Evolutionary conservation across 1,140 invertebrate genomes (phyloP).

Genomic region (Gerris buenoi): DNA sequence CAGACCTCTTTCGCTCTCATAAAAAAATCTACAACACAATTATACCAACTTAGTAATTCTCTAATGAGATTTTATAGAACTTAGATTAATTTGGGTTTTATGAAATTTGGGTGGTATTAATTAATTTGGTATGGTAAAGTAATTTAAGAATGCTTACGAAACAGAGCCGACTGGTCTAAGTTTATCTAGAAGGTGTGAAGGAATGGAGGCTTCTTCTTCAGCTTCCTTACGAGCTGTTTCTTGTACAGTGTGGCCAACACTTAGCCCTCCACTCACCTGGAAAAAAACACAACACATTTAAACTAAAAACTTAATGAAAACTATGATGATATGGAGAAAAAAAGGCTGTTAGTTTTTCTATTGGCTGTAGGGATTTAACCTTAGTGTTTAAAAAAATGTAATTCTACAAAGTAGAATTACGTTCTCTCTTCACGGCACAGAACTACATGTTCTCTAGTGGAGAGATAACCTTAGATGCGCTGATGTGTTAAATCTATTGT

Average conservation of each 20-base stretch:
- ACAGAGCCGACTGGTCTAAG: conserved; percentile 66
- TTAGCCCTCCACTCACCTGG: conserved; percentile 68
- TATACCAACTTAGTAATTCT: no score
- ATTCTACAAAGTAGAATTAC: no score
- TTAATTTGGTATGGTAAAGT: no score
- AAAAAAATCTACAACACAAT: conserved; percentile 57
- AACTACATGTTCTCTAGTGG: no score
- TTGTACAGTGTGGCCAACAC: conserved; percentile 67
- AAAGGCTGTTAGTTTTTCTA: background rate
- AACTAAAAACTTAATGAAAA: background rate
- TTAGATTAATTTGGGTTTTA: no score
- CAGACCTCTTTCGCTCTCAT: conserved; percentile 78
- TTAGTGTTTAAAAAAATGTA: no score
- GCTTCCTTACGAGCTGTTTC: conserved; percentile 87
- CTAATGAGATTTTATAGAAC: no score
- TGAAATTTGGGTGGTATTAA: no score
- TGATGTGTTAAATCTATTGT: no score
- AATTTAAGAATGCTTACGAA: no score
- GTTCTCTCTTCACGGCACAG: no score
- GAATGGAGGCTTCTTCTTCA: conserved; percentile 80
- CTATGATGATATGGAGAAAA: background rate
- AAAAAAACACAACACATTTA: conserved; percentile 7
- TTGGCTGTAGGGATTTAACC: background rate
- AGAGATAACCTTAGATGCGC: no score
- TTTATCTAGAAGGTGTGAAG: conserved; percentile 52